Conservation (phyloP, 1,140 invertebrate genomes). For the Drosophila kohkoa region DNA sequence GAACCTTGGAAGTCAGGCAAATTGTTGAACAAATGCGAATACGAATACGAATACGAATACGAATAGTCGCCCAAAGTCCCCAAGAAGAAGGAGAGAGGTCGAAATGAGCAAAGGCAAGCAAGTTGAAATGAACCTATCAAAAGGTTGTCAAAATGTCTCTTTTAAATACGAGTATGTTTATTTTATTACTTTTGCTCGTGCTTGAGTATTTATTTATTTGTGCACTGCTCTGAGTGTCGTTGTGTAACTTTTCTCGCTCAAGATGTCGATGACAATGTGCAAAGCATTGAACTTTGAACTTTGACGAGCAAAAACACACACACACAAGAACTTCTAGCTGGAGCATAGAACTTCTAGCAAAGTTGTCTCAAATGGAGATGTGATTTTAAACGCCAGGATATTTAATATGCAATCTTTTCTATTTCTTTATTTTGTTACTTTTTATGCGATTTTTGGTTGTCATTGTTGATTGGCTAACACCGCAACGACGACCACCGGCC, state of each 20-base stretch:
- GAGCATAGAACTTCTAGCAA: constrained; percentile 1
- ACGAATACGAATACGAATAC: constrained; percentile 12
- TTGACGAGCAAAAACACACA: constrained; percentile 15
- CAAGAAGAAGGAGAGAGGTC: constrained; percentile 18
- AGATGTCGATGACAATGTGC: constrained; percentile 64
- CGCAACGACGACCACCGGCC: constrained; percentile 38
- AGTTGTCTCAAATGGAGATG: constrained; percentile 12
- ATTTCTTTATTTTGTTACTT: constrained; percentile 18
- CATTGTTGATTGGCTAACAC: constrained; percentile 63
- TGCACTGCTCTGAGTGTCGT: constrained; percentile 53
- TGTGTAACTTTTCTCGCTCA: constrained; percentile 66
- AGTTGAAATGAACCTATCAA: constrained; percentile 79
- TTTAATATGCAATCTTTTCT: constrained; percentile 24
- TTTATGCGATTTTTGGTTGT: constrained; percentile 40
- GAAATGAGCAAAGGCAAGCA: constrained; percentile 46
- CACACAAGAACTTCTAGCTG: constrained; percentile 21
- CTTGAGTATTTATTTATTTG: constrained; percentile 77
- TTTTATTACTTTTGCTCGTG: constrained; percentile 68
- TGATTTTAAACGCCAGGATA: constrained; percentile 17
- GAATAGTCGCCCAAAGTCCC: neutral
- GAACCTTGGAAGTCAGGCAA: constrained; percentile 52
- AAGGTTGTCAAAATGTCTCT: constrained; percentile 80
- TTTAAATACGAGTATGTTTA: constrained; percentile 76
- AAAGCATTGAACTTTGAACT: constrained; percentile 75
- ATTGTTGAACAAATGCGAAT: constrained; percentile 25